Evolutionary conservation across 2,888 invertebrate species (phyloP), one percentile per base, ranked within the genome.

Genomic region (Zygothrica quintamaculata): DNA sequence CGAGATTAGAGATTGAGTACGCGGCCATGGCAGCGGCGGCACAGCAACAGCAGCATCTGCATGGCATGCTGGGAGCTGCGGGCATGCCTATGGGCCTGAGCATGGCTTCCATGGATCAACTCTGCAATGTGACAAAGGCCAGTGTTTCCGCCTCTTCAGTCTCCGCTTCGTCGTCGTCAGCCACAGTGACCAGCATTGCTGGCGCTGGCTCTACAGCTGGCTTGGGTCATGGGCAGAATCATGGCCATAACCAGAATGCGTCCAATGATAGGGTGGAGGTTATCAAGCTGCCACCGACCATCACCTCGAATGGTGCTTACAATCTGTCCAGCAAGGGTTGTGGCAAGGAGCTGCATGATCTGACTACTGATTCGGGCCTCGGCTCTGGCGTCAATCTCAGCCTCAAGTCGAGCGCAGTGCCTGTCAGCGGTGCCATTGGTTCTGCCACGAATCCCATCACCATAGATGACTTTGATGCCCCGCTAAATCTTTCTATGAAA

Each of bases 401-500:
- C 64, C 77, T 90, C 48, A 91, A 91, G 67, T 71, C 88, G 33
- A 74, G 70, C 33, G 44, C 57, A 2, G 46, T 72, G 52, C 62
- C 78, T 0, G 59, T 66, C 3, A 69, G 66, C 42, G 79, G 80
- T 9, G 77, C 84, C 37, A 80, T 84, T 31, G 87, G 86, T n/a
- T 77, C 88, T 15, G 89, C 88, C 73, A 90, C 90, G 61, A 90
- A 84, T 81, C 88, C 90, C 74, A 89, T 89, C 5, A 89, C 91
- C 26, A 91, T 92, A 51, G 93, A 94, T 43, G 94, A 93, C 60
- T 92, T 94, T 3, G 96, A 96, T 82, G 93, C 95, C 0, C 97
- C 97, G 0, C 92, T 97, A 15, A 97, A 97, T 91, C 93, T 97
- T 12, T 96, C 96, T 1, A 92, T 96, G 72, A 97, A 97, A 90